phyloP scores from a whole-genome alignment of 2,888 invertebrate genomes.

The Timandra comae region DNA sequence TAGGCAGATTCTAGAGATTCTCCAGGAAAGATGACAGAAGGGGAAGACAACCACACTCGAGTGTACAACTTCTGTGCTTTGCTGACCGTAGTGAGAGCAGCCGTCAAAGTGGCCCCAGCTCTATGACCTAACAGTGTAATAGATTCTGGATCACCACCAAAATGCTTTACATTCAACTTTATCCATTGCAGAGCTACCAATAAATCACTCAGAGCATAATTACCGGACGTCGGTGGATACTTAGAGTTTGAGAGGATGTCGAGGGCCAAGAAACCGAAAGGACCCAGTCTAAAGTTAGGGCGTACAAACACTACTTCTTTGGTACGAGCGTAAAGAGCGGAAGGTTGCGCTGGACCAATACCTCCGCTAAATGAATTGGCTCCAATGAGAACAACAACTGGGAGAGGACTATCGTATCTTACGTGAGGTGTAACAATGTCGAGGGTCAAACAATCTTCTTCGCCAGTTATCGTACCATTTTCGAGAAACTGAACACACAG shows the following conservation, averaged over 20 bases:
- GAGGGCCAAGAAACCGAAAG: slow-evolving; percentile 88
- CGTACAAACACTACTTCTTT: slow-evolving; percentile 90
- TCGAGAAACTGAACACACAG: slow-evolving; percentile 83
- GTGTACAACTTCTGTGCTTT: slow-evolving; percentile 81
- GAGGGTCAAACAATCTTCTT: slow-evolving; percentile 88
- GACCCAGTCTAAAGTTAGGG: slow-evolving; percentile 89
- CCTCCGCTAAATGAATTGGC: slow-evolving; percentile 87
- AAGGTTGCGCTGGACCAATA: slow-evolving; percentile 84
- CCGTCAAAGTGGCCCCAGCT: slow-evolving; percentile 89
- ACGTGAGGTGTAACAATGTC: slow-evolving; percentile 90
- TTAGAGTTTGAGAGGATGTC: slow-evolving; percentile 81
- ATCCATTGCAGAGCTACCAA: slow-evolving; percentile 87
- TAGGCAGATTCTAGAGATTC: slow-evolving; percentile 78
- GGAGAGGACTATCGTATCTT: slow-evolving; percentile 85
- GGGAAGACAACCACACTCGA: slow-evolving; percentile 87
- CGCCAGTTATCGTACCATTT: slow-evolving; percentile 80
- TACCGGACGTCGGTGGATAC: slow-evolving; percentile 87
- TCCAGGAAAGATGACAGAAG: slow-evolving; percentile 84
- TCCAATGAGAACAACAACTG: slow-evolving; percentile 89
- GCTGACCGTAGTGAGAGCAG: slow-evolving; percentile 81
- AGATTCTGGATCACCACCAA: slow-evolving; percentile 86
- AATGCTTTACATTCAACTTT: slow-evolving; percentile 86
- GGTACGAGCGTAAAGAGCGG: slow-evolving; percentile 84
- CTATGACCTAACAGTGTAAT: slow-evolving; percentile 91
- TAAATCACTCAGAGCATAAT: slow-evolving; percentile 90